These are phyloP conservation scores for Rallus limicola DNA, from an alignment of 2,113 vertebrate species.

Conservation along the genomic window DNA sequence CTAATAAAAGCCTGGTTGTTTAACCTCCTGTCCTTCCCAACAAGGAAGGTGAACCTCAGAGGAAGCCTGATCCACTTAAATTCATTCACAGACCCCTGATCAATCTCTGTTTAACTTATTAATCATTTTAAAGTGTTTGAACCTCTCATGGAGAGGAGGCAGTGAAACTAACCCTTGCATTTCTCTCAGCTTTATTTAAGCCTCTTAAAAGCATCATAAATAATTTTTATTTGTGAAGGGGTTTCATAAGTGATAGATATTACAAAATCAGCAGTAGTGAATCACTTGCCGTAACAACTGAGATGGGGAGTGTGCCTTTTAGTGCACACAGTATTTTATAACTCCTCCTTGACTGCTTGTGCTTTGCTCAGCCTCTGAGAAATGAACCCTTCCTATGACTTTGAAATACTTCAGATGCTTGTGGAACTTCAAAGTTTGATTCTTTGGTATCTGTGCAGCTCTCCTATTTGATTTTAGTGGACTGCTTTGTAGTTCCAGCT, in stretches of 20 bases:
- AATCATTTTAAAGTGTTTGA: neutral
- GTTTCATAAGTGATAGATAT: neutral
- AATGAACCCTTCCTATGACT: neutral
- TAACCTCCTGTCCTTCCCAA: neutral
- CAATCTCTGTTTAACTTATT: neutral
- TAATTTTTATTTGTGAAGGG: neutral
- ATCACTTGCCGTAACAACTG: rapidly evolving
- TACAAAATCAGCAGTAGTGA: neutral
- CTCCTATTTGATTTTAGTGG: neutral
- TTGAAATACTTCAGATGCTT: neutral
- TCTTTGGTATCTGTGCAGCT: neutral
- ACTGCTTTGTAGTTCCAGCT: neutral
- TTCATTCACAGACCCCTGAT: neutral
- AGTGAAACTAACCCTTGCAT: neutral
- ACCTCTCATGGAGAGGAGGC: neutral
- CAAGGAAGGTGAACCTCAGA: neutral
- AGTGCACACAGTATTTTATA: neutral
- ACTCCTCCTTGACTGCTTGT: neutral
- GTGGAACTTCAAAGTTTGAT: neutral
- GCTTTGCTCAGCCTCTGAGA: neutral
- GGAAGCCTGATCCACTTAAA: neutral
- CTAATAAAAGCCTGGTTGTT: neutral
- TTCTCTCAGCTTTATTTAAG: constrained; percentile 5
- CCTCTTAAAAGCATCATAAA: neutral
- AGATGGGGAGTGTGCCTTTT: neutral